Evolutionary conservation across 92 coral and sea anemone species (phyloP).

Genomic region (Virgularia gustaviana): DNA sequence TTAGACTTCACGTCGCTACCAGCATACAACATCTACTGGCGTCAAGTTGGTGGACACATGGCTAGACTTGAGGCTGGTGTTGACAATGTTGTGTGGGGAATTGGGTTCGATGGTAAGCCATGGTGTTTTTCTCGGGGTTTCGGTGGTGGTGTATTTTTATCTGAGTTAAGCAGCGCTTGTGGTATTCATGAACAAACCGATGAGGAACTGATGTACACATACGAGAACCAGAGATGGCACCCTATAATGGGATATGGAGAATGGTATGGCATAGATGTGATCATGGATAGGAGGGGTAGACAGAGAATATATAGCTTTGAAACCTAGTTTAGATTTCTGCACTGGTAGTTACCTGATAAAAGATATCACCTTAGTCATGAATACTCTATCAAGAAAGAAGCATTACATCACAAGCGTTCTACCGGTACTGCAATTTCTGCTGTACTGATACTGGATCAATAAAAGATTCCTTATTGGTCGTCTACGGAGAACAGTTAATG

Average conservation of each 20-base stretch:
- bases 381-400: no score
- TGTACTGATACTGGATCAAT: no score
- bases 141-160: constrained; percentile 86
- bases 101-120: constrained; percentile 81
- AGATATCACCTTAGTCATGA: no score
- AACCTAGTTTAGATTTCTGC: no score
- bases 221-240: constrained; percentile 96
- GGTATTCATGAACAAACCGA: constrained; percentile 82
- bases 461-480: no score
- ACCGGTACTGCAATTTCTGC: no score
- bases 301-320: background rate
- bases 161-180: constrained; percentile 66
- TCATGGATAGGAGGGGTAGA: background rate
- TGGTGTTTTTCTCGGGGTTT: constrained; percentile 88
- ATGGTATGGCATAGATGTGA: constrained; percentile 62
- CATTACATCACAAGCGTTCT: no score
- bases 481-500: no score
- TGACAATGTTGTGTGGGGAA: constrained; percentile 86
- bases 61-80: constrained; percentile 77
- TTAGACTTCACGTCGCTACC: constrained; percentile 49
- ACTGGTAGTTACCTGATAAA: no score
- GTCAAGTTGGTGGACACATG: constrained; percentile 94
- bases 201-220: constrained; percentile 65
- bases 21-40: constrained; percentile 77
- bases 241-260: constrained; percentile 86